Percentiles rank a stretch among this genome's conserved stretches.
These are phyloP conservation scores for Falco berigora DNA, from an alignment of 2,797 vertebrate species.

Conservation along the genomic window DNA sequence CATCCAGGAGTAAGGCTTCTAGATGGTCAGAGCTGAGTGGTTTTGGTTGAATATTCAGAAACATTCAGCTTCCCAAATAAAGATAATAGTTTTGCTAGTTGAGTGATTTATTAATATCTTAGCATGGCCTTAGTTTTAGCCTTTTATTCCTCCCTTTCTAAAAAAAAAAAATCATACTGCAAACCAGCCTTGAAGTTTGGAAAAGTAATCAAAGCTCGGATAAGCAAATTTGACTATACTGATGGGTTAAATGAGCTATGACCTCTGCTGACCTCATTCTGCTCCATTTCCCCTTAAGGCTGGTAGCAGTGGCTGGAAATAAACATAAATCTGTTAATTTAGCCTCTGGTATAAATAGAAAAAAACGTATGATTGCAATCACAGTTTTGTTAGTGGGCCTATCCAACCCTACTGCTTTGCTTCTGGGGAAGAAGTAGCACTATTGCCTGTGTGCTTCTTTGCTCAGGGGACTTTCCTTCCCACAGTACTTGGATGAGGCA, in stretches of 20 bases:
- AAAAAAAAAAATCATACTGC: not conserved
- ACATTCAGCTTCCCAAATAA: slow-evolving; percentile 32
- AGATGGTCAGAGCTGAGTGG: not conserved
- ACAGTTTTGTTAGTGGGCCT: not conserved
- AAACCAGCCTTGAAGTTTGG: slow-evolving; percentile 6
- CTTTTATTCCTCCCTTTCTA: not conserved
- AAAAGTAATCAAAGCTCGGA: slow-evolving; percentile 24
- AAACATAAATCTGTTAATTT: slow-evolving; percentile 45
- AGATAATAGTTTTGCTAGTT: not conserved
- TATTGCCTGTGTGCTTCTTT: not conserved
- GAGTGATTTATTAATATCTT: slow-evolving; percentile 6
- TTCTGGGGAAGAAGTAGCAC: not conserved
- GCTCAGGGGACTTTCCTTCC: not conserved
- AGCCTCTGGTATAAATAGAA: slow-evolving; percentile 2
- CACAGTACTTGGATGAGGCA: not conserved
- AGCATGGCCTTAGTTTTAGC: not conserved
- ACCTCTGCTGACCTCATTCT: not conserved
- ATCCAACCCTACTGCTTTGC: not conserved
- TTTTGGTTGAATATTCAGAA: slow-evolving; percentile 29
- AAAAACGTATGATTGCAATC: not conserved
- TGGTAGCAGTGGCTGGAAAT: not conserved
- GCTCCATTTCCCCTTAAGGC: slow-evolving; percentile 18
- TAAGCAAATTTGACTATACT: slow-evolving; percentile 5
- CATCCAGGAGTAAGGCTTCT: not conserved
- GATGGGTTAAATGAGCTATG: slow-evolving; percentile 2